Conservation (phyloP, 2,797 vertebrate genomes). For the Mormyrops attenuatus region DNA sequence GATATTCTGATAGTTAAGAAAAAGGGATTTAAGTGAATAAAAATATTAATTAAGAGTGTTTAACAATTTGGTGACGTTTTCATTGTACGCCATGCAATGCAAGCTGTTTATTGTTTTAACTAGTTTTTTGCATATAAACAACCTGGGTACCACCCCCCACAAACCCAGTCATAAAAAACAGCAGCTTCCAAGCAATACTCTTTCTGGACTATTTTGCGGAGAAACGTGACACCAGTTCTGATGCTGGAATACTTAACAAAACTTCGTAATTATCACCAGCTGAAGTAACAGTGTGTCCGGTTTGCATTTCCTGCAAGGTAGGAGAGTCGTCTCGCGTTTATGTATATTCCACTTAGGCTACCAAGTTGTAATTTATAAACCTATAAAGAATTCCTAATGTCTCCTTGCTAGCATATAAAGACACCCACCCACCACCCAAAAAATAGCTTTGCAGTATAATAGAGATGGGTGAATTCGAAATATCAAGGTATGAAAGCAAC, state of each 20-base stretch:
- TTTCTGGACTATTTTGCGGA: not conserved
- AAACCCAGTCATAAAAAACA: not conserved
- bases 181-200: not conserved
- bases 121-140: not conserved
- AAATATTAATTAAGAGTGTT: not conserved
- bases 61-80: not conserved
- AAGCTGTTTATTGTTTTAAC: not conserved
- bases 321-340: not conserved
- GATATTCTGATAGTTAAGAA: not conserved
- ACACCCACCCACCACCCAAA: not conserved
- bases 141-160: not conserved
- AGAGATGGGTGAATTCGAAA: not conserved
- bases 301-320: not conserved
- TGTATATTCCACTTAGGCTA: not conserved
- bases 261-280: not conserved
- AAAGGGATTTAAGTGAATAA: not conserved
- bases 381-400: not conserved
- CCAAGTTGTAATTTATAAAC: not conserved
- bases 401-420: not conserved
- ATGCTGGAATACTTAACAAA: not conserved
- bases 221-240: not conserved
- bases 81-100: not conserved
- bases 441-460: not conserved
- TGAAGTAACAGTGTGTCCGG: not conserved
- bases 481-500: not conserved